Evolutionary conservation across 2,797 vertebrate genomes (phyloP), one percentile per base, ranked within the genome.

Genomic region (Sebastes matsubarae): DNA sequence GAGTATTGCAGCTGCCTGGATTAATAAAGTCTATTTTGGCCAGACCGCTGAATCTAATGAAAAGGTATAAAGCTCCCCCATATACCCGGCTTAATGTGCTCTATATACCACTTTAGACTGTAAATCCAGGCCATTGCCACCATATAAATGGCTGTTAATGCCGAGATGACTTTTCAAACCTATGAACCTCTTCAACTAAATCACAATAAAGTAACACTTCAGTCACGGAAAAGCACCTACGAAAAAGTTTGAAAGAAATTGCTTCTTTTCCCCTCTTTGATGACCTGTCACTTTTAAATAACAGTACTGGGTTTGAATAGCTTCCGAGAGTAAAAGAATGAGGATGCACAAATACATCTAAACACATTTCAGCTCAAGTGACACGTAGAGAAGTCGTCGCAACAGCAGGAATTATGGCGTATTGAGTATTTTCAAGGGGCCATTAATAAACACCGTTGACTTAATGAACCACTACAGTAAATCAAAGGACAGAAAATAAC

Each of bases 21-120:
- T 86, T 77, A 83, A 83, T 88, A 72, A 77, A 74, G 68, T 65
- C 54, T 77, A 11, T 75, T 79, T 60, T 70, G 67, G 67, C 77
- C 57, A 24, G 27, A 27, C 54, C 2, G 13, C 71, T n/a, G 74
- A 4, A 34, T 77, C 46, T 69, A 79, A 84, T 82, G 69, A 76
- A 81, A 85, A 59, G 66, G 59, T 72, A 46, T 52, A 54, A 72
- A 72, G 67, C 72, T 27, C 54, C 55, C 4, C 46, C 71, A 58
- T 77, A 75, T 42, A 80, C 74, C 69, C 69, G 67, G 38, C 77
- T 81, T 84, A 68, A 77, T 83, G 64, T 74, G 79, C 70, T 24
- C 75, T 68, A 18, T 61, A 64, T 66, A 80, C 78, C 78, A 67
- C 59, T 59, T 72, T 46, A 25, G 38, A 72, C 57, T 32, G 72